phyloP scores from a whole-genome alignment of 2,888 invertebrate genomes.

The Volucella inflata region DNA sequence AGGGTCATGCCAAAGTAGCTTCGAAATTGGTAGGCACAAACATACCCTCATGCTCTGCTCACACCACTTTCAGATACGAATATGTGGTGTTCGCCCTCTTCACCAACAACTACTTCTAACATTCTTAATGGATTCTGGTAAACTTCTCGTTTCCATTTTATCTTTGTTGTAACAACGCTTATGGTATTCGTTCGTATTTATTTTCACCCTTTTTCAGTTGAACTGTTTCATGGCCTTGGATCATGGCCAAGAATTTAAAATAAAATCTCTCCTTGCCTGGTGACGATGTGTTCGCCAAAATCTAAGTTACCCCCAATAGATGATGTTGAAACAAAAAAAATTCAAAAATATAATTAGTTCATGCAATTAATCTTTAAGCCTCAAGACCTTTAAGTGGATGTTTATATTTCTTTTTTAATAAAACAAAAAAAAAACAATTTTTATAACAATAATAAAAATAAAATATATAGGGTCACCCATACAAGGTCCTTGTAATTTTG shows the following conservation, averaged over 20 bases:
- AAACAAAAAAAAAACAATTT: constrained; percentile 12
- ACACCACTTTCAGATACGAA: too few relatives aligned
- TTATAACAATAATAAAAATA: constrained; percentile 2
- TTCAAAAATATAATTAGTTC: constrained; percentile 6
- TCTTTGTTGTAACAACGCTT: constrained; percentile 58
- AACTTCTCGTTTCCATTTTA: constrained; percentile 48
- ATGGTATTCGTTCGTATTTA: constrained; percentile 39
- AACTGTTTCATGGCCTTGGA: constrained; percentile 61
- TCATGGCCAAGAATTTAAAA: constrained; percentile 46
- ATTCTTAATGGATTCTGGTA: constrained; percentile 36
- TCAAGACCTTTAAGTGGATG: background rate
- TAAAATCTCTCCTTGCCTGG: constrained; percentile 18
- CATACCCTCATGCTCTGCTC: too few relatives aligned
- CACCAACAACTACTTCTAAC: constrained; percentile 30
- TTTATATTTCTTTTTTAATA: constrained; percentile 7
- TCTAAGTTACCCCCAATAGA: background rate
- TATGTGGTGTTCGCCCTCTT: too few relatives aligned
- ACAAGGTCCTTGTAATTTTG: constrained; percentile 13
- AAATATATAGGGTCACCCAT: too few relatives aligned
- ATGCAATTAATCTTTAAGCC: constrained; percentile 7
- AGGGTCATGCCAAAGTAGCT: too few relatives aligned
- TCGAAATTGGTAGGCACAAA: too few relatives aligned
- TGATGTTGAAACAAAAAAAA: background rate
- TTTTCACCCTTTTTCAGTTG: constrained; percentile 36
- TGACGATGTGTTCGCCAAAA: constrained; percentile 16